Evolutionary conservation across 2,113 vertebrate genomes (phyloP).

Genomic region (Pangasianodon gigas): DNA sequence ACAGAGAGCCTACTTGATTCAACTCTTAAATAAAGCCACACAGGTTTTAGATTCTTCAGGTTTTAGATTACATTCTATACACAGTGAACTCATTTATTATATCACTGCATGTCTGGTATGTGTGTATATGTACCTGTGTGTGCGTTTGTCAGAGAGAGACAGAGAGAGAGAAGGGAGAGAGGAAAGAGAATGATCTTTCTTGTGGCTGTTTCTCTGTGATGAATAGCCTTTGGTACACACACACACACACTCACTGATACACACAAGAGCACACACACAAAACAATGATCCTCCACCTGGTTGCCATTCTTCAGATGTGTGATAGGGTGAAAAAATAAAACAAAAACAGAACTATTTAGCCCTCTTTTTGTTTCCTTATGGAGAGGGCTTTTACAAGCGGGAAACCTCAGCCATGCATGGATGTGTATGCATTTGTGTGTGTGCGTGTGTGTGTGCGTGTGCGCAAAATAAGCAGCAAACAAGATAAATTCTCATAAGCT

Average conservation of each 20-base stretch:
- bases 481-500: constrained; percentile 49
- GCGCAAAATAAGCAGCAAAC: constrained; percentile 32
- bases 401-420: constrained; percentile 45
- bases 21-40: constrained; percentile 54
- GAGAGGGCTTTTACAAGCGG: constrained; percentile 39
- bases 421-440: constrained; percentile 31
- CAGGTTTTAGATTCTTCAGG: constrained; percentile 45
- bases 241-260: background rate
- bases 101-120: constrained; percentile 45
- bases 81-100: constrained; percentile 63
- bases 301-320: constrained; percentile 57
- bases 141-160: constrained; percentile 10
- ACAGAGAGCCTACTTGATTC: constrained; percentile 14
- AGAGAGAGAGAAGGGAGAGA: background rate
- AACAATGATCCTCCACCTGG: constrained; percentile 55
- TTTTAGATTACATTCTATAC: constrained; percentile 56
- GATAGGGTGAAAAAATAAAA: constrained; percentile 51
- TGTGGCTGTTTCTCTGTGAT: constrained; percentile 45
- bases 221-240: constrained; percentile 39
- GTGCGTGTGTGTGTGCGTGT: background rate
- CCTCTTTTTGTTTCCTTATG: constrained; percentile 37
- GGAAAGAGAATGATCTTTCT: constrained; percentile 44
- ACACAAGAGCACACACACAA: constrained; percentile 29
- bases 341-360: constrained; percentile 53
- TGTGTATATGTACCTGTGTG: constrained; percentile 20